Percentiles rank a stretch among this genome's conserved stretches.
phyloP scores from a whole-genome alignment of 2,113 vertebrate species.

The Leptodactylus fuscus region DNA sequence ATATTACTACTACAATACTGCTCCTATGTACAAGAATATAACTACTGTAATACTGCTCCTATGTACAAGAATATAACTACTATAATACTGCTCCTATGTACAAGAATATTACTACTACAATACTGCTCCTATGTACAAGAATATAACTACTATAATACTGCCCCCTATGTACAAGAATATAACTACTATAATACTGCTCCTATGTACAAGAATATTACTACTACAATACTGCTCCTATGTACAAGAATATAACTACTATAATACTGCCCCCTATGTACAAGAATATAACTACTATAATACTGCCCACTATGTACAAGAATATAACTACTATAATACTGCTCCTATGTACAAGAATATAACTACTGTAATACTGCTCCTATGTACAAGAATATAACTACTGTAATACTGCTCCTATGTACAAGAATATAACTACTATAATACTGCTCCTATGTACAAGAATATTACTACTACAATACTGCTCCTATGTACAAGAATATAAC shows the following conservation, averaged over 20 bases:
- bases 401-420: conserved; percentile 5
- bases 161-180: conserved; percentile 8
- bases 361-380: background rate
- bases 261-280: conserved; percentile 1
- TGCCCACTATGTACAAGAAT: background rate
- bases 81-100: background rate
- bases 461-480: background rate
- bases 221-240: conserved; percentile 3
- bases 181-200: conserved; percentile 8
- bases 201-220: conserved; percentile 10
- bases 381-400: conserved; percentile 10
- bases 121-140: conserved; percentile 5
- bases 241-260: conserved; percentile 10
- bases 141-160: conserved; percentile 16
- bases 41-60: background rate
- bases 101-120: background rate
- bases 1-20: conserved; percentile 1
- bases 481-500: conserved; percentile 5
- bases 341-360: background rate
- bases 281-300: conserved; percentile 16
- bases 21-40: conserved; percentile 1
- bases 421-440: conserved; percentile 11
- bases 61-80: background rate
- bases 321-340: background rate
- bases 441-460: background rate